phyloP scores from a whole-genome alignment of 1,140 invertebrate species.

The Anoplolepis gracilipes region DNA sequence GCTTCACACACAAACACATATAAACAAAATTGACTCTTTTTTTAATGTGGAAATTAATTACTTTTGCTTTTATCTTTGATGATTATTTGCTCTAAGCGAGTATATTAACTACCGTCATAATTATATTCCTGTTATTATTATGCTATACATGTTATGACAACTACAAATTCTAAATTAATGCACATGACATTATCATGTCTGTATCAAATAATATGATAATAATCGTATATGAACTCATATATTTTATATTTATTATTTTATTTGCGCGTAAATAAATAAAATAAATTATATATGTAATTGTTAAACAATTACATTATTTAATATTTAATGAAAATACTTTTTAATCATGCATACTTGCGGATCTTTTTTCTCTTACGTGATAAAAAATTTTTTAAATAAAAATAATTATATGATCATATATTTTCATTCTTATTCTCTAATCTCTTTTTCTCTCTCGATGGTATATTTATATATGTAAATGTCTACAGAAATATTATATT shows the following conservation, averaged over 20 bases:
- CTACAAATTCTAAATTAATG: not conserved
- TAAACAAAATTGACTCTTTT: conserved; percentile 1
- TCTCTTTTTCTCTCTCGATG: too few species aligned
- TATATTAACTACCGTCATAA: not conserved
- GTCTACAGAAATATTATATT: not conserved
- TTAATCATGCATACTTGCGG: not conserved
- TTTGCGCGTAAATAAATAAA: too few species aligned
- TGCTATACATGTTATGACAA: not conserved
- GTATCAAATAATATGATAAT: too few species aligned
- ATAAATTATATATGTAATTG: not conserved
- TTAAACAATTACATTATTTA: not conserved
- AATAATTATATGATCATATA: not conserved
- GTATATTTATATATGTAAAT: not conserved
- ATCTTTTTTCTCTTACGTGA: not conserved
- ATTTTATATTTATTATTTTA: not conserved
- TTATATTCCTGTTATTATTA: not conserved
- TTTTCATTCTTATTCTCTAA: not conserved
- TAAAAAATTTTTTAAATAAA: conserved; percentile 13
- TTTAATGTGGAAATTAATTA: not conserved
- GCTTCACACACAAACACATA: not conserved
- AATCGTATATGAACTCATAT: too few species aligned
- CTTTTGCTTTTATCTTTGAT: not conserved
- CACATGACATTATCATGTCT: too few species aligned
- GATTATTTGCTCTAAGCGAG: not conserved
- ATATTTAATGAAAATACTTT: not conserved